A percentile compares a stretch with the other conserved stretches of the same genome.
These are phyloP conservation scores for Trialeurodes vaporariorum DNA, from an alignment of 1,140 invertebrate species.

Conservation along the genomic window DNA sequence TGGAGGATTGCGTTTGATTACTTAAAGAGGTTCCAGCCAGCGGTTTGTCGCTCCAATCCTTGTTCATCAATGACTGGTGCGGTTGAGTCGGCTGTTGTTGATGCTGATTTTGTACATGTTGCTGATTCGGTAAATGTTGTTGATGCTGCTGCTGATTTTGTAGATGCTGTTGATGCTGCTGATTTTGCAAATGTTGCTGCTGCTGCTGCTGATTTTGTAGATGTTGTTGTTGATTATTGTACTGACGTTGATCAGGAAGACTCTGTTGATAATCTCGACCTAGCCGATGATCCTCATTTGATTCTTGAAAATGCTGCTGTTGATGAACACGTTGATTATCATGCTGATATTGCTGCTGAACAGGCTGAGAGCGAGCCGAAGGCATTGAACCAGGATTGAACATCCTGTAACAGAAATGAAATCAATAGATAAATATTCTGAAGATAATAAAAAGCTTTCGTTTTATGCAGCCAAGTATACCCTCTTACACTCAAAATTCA, in stretches of 20 bases:
- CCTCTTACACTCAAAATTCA: too few relatives aligned
- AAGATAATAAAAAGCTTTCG: too few relatives aligned
- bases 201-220: constrained; percentile 12
- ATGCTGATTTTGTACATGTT: constrained; percentile 8
- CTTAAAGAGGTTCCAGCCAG: neutral
- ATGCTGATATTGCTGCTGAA: neutral
- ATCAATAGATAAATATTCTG: too few relatives aligned
- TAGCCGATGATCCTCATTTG: neutral
- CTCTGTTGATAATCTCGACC: neutral
- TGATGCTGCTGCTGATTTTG: constrained; percentile 14
- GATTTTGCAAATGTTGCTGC: constrained; percentile 12
- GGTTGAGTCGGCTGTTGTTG: constrained; percentile 2
- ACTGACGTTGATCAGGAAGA: constrained; percentile 10
- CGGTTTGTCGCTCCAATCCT: constrained; percentile 9
- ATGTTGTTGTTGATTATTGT: constrained; percentile 9
- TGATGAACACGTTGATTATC: neutral
- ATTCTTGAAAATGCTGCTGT: neutral
- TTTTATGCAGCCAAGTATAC: too few relatives aligned
- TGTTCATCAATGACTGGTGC: constrained; percentile 8
- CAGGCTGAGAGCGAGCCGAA: neutral
- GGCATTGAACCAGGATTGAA: neutral
- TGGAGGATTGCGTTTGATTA: neutral
- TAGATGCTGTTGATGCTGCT: constrained; percentile 17
- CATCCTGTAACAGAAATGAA: neutral
- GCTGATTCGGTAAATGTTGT: constrained; percentile 8